Evolutionary conservation across 1,140 invertebrate species (phyloP).

Genomic region (Drosophila tropicalis): DNA sequence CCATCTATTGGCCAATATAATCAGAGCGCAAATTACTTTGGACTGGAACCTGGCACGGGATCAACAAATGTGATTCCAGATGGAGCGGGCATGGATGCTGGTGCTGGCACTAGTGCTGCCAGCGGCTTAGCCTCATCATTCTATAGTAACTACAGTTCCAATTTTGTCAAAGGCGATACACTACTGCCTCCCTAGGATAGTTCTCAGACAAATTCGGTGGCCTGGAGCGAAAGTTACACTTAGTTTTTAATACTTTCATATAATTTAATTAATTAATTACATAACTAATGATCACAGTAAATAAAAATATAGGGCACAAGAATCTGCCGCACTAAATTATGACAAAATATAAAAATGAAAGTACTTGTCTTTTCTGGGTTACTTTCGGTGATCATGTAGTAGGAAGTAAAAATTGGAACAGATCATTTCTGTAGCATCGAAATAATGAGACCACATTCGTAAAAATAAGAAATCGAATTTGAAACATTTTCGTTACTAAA

Average conservation of each 20-base stretch:
- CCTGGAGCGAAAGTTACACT: slow-evolving; percentile 38
- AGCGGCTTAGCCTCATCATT: slow-evolving; percentile 32
- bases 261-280: slow-evolving; percentile 8
- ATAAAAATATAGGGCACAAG: background rate
- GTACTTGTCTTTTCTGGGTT: too few relatives aligned
- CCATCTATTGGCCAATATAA: slow-evolving; percentile 21
- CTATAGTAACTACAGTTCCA: slow-evolving; percentile 48
- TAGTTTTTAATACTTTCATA: slow-evolving; percentile 13
- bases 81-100: background rate
- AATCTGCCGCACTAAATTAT: slow-evolving; percentile 3
- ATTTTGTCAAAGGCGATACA: slow-evolving; percentile 52
- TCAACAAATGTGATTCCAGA: background rate
- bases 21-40: slow-evolving; percentile 22
- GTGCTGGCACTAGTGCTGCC: background rate
- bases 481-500: background rate
- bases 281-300: slow-evolving; percentile 2
- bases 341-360: background rate
- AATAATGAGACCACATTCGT: too few relatives aligned
- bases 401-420: too few relatives aligned
- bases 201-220: background rate
- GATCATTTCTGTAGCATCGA: too few relatives aligned
- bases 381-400: too few relatives aligned
- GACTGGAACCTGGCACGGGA: background rate
- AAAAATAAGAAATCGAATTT: background rate
- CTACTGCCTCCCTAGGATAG: slow-evolving; percentile 55